Conservation (phyloP, 2,888 invertebrate species). For the Diploptera punctata region DNA sequence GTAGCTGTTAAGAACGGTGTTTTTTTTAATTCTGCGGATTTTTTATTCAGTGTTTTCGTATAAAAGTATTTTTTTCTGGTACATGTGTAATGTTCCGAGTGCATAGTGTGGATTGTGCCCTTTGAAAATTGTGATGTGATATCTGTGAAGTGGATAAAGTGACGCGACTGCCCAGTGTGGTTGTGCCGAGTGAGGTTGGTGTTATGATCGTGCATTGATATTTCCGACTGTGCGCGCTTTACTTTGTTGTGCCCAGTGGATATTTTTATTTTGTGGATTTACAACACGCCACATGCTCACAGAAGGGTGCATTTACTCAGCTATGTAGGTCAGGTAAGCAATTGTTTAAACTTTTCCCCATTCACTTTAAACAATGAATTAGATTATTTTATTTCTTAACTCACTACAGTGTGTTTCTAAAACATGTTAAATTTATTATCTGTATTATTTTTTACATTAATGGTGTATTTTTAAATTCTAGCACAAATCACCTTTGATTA, state of each 20-base stretch:
- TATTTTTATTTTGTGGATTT: not conserved
- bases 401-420: too few species aligned
- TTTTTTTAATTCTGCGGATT: not conserved
- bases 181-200: not conserved
- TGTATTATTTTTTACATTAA: too few species aligned
- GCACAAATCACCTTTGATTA: too few species aligned
- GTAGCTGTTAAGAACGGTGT: not conserved
- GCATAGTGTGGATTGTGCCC: not conserved
- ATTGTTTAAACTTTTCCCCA: too few species aligned
- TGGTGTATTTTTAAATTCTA: too few species aligned
- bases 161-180: not conserved
- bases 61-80: not conserved
- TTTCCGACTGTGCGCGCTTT: not conserved
- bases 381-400: too few species aligned
- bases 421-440: too few species aligned
- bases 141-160: not conserved
- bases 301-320: not conserved
- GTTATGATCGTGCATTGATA: conserved; percentile 14
- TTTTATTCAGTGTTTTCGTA: not conserved
- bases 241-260: not conserved
- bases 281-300: not conserved
- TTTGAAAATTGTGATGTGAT: not conserved
- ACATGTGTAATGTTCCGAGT: not conserved
- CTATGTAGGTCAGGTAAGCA: conserved; percentile 21
- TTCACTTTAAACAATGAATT: too few species aligned